Base-by-base conservation (phyloP, 2,113 vertebrate genomes). In the Erpornis zantholeuca region DNA sequence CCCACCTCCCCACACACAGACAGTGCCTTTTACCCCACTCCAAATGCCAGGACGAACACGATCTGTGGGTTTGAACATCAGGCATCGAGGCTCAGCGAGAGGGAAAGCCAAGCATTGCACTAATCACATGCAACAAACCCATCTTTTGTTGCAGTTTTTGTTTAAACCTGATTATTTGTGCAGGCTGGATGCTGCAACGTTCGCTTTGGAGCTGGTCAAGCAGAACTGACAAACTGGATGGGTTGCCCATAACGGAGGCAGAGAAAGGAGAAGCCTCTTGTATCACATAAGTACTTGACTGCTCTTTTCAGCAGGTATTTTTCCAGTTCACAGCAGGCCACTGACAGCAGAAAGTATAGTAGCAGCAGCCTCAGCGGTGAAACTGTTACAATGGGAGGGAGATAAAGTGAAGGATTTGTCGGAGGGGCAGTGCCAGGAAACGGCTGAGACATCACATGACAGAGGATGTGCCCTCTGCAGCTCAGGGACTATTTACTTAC, bases 401-500 rank as follows among this genome's bases (percentile, higher is more conserved):
- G 95, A 93, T 96, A 93, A 95, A 95, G 81, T 70, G 88, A 93
- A 95, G 88, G 94, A 88, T 95, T 97, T 94, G 52, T 78, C 83
- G 95, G 88, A 96, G 91, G 70, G 85, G 90, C 94, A 86, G 83
- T 83, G 92, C 95, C 88, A 96, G 96, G 96, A 97, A 97, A 61
- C 4, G 83, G 61, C 89, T 85, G 94, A 97, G 96, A 95, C 91
- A 92, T 86, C 93, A 91, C 91, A 84, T 94, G 94, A 23, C 24
- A 7, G 73, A 83, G 92, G 86, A 95, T 94, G 87, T 82, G 86
- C 83, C 16, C 88, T 89, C 20, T 35, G 80, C 50, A 89, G 80
- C 94, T 36, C 72, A 53, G 88, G 90, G 94, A 93, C 31, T 94
- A 64, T 96, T 97, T 96, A 93, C 92, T 95, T 83, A 93, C 72